Evolutionary conservation across 2,113 vertebrate species (phyloP).

Genomic region (Peromyscus leucopus): DNA sequence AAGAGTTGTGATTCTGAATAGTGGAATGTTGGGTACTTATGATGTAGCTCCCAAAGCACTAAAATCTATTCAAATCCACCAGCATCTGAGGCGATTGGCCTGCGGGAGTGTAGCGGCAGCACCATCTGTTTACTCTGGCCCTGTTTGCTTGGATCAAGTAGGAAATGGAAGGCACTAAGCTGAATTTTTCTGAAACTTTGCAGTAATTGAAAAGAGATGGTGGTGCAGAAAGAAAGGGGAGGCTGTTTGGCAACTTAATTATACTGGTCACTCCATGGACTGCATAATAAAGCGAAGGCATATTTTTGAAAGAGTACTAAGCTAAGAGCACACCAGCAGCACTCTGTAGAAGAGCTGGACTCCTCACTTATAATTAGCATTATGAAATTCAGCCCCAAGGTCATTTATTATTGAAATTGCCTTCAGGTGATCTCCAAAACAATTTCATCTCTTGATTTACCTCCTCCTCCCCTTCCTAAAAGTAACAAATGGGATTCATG

Average conservation of each 20-base stretch:
- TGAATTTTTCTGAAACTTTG: slow-evolving; percentile 73
- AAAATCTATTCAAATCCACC: neutral
- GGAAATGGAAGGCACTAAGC: slow-evolving; percentile 62
- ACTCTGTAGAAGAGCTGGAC: slow-evolving; percentile 70
- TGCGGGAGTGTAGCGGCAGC: neutral
- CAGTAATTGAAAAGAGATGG: slow-evolving; percentile 74
- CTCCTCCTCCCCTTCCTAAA: slow-evolving; percentile 71
- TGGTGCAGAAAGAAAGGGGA: slow-evolving; percentile 51
- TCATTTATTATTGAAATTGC: slow-evolving; percentile 87
- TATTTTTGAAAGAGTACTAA: slow-evolving; percentile 57
- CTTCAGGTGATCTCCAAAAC: slow-evolving; percentile 83
- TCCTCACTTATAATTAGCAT: slow-evolving; percentile 84
- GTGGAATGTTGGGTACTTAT: neutral
- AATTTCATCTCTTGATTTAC: slow-evolving; percentile 82
- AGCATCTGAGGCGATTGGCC: slow-evolving; percentile 16
- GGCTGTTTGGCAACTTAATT: slow-evolving; percentile 69
- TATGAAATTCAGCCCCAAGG: slow-evolving; percentile 76
- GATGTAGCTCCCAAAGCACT: neutral
- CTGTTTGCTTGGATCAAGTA: slow-evolving; percentile 53
- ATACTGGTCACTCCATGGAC: slow-evolving; percentile 56
- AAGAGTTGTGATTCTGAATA: neutral
- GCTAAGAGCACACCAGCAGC: slow-evolving; percentile 50
- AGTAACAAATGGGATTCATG: slow-evolving; percentile 86
- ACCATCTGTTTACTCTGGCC: slow-evolving; percentile 74
- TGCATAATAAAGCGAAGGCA: slow-evolving; percentile 19